These are phyloP conservation scores for Andrena hattorfiana DNA, from an alignment of 2,888 invertebrate genomes.

Conservation along the genomic window DNA sequence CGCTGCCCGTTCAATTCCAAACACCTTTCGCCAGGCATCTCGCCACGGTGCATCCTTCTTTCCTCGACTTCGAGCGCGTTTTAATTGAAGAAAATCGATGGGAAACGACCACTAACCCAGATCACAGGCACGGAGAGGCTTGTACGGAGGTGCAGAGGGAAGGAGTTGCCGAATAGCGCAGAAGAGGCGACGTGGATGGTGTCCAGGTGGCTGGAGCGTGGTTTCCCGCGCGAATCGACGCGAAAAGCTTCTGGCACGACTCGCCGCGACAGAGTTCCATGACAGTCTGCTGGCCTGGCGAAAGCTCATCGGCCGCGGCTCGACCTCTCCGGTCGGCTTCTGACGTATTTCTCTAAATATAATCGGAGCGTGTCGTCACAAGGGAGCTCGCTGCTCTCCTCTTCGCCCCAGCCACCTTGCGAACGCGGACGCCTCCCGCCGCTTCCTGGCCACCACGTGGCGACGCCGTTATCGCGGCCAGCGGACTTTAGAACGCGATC, in stretches of 20 bases:
- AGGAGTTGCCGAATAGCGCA: background rate
- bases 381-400: constrained; percentile 12
- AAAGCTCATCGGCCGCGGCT: constrained; percentile 54
- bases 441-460: constrained; percentile 14
- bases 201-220: background rate
- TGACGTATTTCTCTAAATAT: constrained; percentile 76
- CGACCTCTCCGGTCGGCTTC: constrained; percentile 53
- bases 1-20: background rate
- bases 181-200: background rate
- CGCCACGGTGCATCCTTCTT: background rate
- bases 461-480: background rate
- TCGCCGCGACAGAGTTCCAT: constrained; percentile 60
- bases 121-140: background rate
- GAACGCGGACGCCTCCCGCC: constrained; percentile 11
- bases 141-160: background rate
- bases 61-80: background rate
- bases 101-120: background rate
- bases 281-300: constrained; percentile 57
- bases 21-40: too few species aligned
- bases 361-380: constrained; percentile 68
- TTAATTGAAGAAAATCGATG: constrained; percentile 1
- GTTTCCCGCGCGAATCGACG: constrained; percentile 1
- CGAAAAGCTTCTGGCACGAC: constrained; percentile 17
- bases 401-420: constrained; percentile 27
- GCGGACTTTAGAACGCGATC: constrained; percentile 31